Percentiles rank a stretch among this genome's conserved stretches.
phyloP scores from a whole-genome alignment of 2,113 vertebrate species.

The Pleuronectes platessa region DNA sequence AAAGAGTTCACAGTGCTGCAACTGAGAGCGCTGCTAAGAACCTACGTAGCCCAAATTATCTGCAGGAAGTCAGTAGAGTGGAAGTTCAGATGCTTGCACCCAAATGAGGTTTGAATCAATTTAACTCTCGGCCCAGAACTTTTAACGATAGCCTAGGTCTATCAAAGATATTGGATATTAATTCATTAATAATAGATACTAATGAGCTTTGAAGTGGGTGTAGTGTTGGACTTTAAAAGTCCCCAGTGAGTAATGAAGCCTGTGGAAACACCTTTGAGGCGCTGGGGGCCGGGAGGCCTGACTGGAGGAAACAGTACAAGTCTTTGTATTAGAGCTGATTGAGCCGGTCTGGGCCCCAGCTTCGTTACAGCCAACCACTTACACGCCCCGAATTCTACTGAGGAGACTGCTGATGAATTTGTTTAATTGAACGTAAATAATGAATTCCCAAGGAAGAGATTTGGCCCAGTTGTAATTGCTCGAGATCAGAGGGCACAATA shows the following conservation, averaged over 20 bases:
- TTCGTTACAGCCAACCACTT: constrained; percentile 74
- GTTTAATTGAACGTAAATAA: constrained; percentile 89
- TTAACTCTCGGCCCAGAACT: constrained; percentile 77
- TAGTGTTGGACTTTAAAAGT: constrained; percentile 72
- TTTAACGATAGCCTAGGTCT: constrained; percentile 80
- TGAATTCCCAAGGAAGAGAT: constrained; percentile 87
- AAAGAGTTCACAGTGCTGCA: constrained; percentile 38
- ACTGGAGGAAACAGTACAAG: constrained; percentile 69
- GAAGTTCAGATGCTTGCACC: constrained; percentile 59
- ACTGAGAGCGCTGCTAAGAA: constrained; percentile 28
- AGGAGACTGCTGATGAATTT: constrained; percentile 82
- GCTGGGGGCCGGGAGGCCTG: constrained; percentile 47
- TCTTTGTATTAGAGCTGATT: constrained; percentile 85
- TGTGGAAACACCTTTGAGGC: constrained; percentile 83
- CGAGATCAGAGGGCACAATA: constrained; percentile 84
- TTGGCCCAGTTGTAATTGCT: constrained; percentile 84
- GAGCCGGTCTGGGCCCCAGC: constrained; percentile 67
- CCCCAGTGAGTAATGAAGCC: constrained; percentile 77
- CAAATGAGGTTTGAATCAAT: constrained; percentile 72
- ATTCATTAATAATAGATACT: constrained; percentile 84
- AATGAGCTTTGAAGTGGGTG: constrained; percentile 79
- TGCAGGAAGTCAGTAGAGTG: constrained; percentile 44
- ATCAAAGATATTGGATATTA: constrained; percentile 80
- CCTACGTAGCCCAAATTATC: constrained; percentile 54
- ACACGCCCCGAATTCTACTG: constrained; percentile 56